These are phyloP conservation scores for Lysiphlebus fabarum DNA, from an alignment of 1,140 invertebrate species.

Conservation along the genomic window DNA sequence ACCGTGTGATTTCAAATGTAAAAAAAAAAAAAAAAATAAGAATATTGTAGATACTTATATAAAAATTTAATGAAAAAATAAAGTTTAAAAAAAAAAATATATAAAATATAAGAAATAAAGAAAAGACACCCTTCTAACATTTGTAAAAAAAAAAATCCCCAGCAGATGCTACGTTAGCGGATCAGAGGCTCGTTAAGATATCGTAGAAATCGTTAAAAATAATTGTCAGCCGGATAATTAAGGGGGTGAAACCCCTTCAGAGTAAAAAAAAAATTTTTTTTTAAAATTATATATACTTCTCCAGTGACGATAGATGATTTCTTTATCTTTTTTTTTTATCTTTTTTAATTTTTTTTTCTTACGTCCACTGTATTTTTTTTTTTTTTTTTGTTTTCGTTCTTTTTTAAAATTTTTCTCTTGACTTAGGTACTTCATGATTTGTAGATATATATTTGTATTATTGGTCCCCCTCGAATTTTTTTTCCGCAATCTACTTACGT, in stretches of 20 bases:
- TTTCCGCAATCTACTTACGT: constrained; percentile 49
- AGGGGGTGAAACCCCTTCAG: constrained; percentile 40
- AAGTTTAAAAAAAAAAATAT: not conserved
- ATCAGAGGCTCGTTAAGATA: constrained; percentile 50
- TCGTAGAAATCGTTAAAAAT: constrained; percentile 53
- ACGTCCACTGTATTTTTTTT: constrained; percentile 19
- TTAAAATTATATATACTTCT: constrained; percentile 21
- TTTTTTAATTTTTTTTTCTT: constrained; percentile 27
- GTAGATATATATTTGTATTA: constrained; percentile 3
- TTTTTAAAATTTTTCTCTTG: constrained; percentile 16
- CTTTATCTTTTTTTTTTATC: constrained; percentile 18
- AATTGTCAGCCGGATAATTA: constrained; percentile 55
- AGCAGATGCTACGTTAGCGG: constrained; percentile 38
- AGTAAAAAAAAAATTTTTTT: constrained; percentile 29
- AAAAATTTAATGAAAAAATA: no score
- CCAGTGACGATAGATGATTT: constrained; percentile 28
- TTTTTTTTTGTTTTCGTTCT: constrained; percentile 21
- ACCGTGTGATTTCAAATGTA: no score
- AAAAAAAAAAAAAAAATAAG: no score
- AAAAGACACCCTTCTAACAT: constrained; percentile 33
- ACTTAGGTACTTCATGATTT: constrained; percentile 1
- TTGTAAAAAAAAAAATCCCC: constrained; percentile 14
- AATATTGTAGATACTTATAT: no score
- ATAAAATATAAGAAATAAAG: constrained; percentile 25
- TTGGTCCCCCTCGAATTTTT: constrained; percentile 20